Percentiles rank a stretch among this genome's conserved stretches.
Conservation (phyloP, 2,888 invertebrate species). For the Ormyrus labotus region DNA sequence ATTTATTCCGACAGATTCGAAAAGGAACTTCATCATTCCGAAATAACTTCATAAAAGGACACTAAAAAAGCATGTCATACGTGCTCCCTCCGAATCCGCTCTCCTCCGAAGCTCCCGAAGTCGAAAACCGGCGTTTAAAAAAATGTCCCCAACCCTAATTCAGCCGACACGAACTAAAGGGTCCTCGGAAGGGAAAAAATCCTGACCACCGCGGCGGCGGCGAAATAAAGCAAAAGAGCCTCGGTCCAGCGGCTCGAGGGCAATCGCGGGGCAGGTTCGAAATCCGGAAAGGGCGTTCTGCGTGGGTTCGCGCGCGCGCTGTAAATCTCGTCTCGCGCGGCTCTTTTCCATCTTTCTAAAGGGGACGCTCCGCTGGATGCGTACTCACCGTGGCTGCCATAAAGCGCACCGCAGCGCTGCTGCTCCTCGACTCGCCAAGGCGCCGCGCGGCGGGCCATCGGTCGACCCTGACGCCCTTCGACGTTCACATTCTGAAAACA, state of each 20-base stretch:
- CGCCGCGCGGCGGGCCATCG: constrained; percentile 23
- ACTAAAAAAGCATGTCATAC: no score
- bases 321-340: constrained; percentile 27
- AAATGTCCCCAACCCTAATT: no score
- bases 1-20: no score
- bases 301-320: constrained; percentile 56
- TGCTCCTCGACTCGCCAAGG: constrained; percentile 7
- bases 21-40: no score
- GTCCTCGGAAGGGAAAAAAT: no score
- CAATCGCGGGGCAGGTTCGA: constrained; percentile 58
- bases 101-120: no score
- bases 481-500: constrained; percentile 28
- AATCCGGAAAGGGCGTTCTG: constrained; percentile 69
- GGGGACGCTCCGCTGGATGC: not conserved
- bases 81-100: no score
- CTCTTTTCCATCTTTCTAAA: not conserved
- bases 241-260: not conserved
- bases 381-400: constrained; percentile 69
- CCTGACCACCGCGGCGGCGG: not conserved
- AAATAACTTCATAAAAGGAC: no score
- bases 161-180: no score
- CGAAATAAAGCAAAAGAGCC: not conserved
- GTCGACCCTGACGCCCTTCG: constrained; percentile 1
- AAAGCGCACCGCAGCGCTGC: constrained; percentile 57
- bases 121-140: no score